Percentiles rank a stretch among this genome's conserved stretches.
Evolutionary conservation across 1,140 invertebrate genomes (phyloP).

Genomic region (Drosophila miranda): DNA sequence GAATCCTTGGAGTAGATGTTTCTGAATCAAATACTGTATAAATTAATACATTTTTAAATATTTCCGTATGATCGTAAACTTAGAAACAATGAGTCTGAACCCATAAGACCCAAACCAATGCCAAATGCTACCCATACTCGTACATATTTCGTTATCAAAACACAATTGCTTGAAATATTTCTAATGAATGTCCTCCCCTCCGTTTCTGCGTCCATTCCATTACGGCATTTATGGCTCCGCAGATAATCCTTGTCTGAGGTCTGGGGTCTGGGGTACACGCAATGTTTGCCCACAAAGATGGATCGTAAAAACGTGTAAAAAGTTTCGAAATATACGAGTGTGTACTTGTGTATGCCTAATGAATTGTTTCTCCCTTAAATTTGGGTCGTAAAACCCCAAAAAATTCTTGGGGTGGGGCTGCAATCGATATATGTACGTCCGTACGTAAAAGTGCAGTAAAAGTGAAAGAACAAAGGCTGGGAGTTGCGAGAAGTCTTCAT

Average conservation of each 20-base stretch:
- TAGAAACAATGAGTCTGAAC: too few relatives aligned
- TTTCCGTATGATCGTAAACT: too few relatives aligned
- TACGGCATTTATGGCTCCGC: too few relatives aligned
- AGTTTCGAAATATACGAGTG: constrained; percentile 29
- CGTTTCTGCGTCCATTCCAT: too few relatives aligned
- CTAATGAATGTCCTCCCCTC: too few relatives aligned
- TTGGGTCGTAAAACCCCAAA: constrained; percentile 21
- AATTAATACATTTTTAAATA: too few relatives aligned
- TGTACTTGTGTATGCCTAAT: constrained; percentile 18
- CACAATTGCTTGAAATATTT: too few relatives aligned
- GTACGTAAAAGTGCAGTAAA: constrained; percentile 15
- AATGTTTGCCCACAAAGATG: constrained; percentile 45
- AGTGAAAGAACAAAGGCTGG: background rate
- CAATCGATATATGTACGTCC: background rate
- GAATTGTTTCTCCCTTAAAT: constrained; percentile 33
- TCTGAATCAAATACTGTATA: too few relatives aligned
- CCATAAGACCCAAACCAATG: too few relatives aligned
- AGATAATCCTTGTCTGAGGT: background rate
- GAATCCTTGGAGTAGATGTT: too few relatives aligned
- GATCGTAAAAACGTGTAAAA: constrained; percentile 37
- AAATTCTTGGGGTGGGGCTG: constrained; percentile 2
- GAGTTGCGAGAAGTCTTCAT: constrained; percentile 9
- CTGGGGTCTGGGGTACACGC: constrained; percentile 11
- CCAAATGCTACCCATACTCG: too few relatives aligned
- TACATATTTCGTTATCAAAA: too few relatives aligned